Evolutionary conservation across 2,888 invertebrate genomes (phyloP).

Genomic region (Agrotis puta): DNA sequence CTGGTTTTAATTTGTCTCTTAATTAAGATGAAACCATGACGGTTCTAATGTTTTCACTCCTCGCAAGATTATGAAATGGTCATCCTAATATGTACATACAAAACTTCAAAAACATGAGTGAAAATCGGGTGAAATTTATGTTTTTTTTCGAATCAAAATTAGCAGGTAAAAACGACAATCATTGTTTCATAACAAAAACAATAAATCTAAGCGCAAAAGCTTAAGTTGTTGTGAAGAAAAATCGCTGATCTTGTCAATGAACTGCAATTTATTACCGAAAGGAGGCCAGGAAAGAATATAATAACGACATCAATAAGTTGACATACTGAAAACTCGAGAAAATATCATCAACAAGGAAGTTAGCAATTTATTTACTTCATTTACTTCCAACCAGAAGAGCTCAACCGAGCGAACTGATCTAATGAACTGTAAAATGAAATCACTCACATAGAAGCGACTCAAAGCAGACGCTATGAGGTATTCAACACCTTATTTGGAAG

Average conservation of each 20-base stretch:
- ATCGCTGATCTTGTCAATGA: neutral
- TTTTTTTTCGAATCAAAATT: neutral
- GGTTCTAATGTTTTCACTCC: neutral
- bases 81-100: too few species aligned
- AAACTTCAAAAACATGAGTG: too few species aligned
- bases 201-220: neutral
- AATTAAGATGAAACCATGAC: neutral
- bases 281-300: neutral
- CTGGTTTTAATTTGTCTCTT: neutral
- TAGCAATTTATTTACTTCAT: slow-evolving; percentile 38
- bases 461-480: slow-evolving; percentile 62
- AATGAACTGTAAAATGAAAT: slow-evolving; percentile 78
- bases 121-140: too few species aligned
- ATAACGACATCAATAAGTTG: neutral
- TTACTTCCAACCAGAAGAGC: slow-evolving; percentile 34
- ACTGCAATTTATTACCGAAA: neutral
- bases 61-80: neutral
- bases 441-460: slow-evolving; percentile 73
- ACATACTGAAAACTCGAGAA: slow-evolving; percentile 5
- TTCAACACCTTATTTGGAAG: slow-evolving; percentile 75
- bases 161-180: neutral
- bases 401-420: slow-evolving; percentile 56
- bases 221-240: neutral
- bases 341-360: slow-evolving; percentile 31
- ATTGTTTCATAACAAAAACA: neutral